A percentile compares a stretch with the other conserved stretches of the same genome.
These are phyloP conservation scores for Thinocorus orbignyianus DNA, from an alignment of 2,113 vertebrate genomes.

Conservation along the genomic window DNA sequence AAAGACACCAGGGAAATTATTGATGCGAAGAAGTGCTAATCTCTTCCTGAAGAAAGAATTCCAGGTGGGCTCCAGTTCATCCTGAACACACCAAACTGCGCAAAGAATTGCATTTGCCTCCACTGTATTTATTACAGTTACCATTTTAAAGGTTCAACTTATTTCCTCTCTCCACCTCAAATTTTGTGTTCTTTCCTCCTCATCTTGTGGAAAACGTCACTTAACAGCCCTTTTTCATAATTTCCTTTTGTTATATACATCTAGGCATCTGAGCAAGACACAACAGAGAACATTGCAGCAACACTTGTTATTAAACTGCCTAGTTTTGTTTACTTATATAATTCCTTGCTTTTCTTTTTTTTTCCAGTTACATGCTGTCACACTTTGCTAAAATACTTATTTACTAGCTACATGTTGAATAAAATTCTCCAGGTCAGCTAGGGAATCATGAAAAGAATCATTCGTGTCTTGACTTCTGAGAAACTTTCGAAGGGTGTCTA, in stretches of 20 bases:
- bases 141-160: neutral
- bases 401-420: slow-evolving; percentile 44
- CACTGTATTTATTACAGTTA: neutral
- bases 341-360: neutral
- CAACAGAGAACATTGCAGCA: neutral
- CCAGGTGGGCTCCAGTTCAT: neutral
- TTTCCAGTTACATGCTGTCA: neutral
- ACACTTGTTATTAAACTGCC: neutral
- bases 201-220: neutral
- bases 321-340: neutral
- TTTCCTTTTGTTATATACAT: neutral
- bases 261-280: neutral
- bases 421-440: slow-evolving; percentile 75
- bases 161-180: neutral
- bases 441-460: slow-evolving; percentile 49
- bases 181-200: neutral
- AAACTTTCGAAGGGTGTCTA: slow-evolving; percentile 71
- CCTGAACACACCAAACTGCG: neutral
- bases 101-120: neutral
- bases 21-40: neutral
- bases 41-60: neutral
- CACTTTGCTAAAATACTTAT: slow-evolving; percentile 5
- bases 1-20: neutral
- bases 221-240: neutral
- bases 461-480: slow-evolving; percentile 57